These are phyloP conservation scores for Tetranychus truncatus DNA, from an alignment of 2,888 invertebrate species.

Conservation along the genomic window DNA sequence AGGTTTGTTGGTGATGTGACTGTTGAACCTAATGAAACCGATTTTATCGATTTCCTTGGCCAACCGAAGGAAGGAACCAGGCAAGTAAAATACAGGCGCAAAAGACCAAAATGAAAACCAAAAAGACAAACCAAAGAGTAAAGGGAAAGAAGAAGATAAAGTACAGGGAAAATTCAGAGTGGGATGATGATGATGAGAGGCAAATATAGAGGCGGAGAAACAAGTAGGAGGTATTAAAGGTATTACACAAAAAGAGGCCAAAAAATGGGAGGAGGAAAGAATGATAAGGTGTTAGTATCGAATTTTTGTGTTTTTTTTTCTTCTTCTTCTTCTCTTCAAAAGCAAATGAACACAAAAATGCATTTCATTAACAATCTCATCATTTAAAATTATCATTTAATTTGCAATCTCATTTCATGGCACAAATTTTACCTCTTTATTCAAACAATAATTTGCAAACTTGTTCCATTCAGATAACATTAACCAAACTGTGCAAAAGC, in stretches of 20 bases:
- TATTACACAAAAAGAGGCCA: not conserved
- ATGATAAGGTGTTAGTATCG: no score
- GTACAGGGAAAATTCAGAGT: not conserved
- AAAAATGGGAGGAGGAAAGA: not conserved
- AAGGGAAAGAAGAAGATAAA: not conserved
- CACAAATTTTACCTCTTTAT: no score
- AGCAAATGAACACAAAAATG: no score
- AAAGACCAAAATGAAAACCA: not conserved
- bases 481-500: no score
- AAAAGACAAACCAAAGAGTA: constrained; percentile 1
- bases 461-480: no score
- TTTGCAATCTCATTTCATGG: no score
- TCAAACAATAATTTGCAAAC: no score
- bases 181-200: not conserved
- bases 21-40: not conserved
- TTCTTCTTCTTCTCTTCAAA: no score
- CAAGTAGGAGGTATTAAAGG: not conserved
- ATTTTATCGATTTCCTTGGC: constrained; percentile 1
- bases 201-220: not conserved
- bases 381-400: no score
- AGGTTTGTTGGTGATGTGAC: not conserved
- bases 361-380: no score
- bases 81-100: not conserved
- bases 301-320: no score
- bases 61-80: constrained; percentile 1